Conservation (phyloP, 2,113 vertebrate genomes). For the Ciconia boyciana region DNA sequence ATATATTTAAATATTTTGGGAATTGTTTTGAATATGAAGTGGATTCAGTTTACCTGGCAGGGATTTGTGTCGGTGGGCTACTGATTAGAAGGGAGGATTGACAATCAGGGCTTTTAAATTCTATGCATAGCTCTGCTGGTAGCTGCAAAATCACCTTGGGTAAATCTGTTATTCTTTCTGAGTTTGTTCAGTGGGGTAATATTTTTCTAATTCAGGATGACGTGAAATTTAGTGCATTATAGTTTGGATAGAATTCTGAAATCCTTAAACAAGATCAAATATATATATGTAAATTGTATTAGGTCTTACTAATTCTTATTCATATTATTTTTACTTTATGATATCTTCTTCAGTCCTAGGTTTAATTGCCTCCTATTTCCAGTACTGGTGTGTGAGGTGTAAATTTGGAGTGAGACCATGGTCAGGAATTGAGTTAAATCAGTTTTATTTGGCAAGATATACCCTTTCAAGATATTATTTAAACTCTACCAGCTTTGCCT, state of each 20-base stretch:
- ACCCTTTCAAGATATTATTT: not conserved
- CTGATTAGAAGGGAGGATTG: not conserved
- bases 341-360: not conserved
- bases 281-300: not conserved
- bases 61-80: not conserved
- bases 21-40: not conserved
- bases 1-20: not conserved
- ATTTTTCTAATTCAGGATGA: not conserved
- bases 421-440: not conserved
- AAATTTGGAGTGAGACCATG: not conserved
- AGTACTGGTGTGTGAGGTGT: not conserved
- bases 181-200: not conserved
- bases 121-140: not conserved
- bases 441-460: not conserved
- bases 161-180: not conserved
- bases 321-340: not conserved
- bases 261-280: not conserved
- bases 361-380: not conserved
- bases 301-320: not conserved
- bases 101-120: not conserved
- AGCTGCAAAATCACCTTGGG: not conserved
- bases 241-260: not conserved
- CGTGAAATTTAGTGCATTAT: not conserved
- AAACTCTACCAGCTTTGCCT: not conserved
- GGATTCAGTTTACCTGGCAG: not conserved